These are phyloP conservation scores for Aythya baeri DNA, from an alignment of 2,113 vertebrate genomes.

Conservation along the genomic window DNA sequence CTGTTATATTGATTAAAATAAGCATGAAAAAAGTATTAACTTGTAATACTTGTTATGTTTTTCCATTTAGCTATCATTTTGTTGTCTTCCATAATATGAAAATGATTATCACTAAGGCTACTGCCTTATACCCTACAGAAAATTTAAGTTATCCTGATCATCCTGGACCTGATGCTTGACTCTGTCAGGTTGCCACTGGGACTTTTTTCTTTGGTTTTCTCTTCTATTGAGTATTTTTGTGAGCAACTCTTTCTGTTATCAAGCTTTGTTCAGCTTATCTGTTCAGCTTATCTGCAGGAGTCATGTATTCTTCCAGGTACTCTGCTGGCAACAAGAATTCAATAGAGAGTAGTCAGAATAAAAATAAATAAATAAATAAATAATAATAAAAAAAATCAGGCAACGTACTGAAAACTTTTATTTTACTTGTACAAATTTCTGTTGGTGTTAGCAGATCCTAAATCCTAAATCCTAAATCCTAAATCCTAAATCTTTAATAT, in stretches of 20 bases:
- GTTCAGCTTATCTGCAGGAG: background rate
- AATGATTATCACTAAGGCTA: background rate
- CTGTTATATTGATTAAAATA: background rate
- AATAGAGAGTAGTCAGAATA: background rate
- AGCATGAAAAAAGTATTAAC: background rate
- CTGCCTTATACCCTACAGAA: background rate
- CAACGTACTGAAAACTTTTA: background rate
- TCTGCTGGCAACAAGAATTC: background rate
- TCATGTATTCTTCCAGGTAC: background rate
- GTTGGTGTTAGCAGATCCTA: background rate
- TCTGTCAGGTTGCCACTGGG: background rate
- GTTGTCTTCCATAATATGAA: background rate
- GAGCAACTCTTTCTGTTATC: background rate
- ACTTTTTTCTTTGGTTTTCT: background rate
- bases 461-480: background rate
- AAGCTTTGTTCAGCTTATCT: background rate
- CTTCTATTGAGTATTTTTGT: accelerated
- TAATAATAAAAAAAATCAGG: no score
- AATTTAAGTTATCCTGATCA: background rate
- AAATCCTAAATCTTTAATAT: background rate
- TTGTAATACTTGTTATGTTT: background rate
- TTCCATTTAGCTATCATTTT: background rate
- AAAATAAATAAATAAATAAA: no score
- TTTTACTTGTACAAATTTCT: background rate
- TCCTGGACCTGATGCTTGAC: background rate